phyloP scores from a whole-genome alignment of 1,140 invertebrate species.

The Lithobius niger region DNA sequence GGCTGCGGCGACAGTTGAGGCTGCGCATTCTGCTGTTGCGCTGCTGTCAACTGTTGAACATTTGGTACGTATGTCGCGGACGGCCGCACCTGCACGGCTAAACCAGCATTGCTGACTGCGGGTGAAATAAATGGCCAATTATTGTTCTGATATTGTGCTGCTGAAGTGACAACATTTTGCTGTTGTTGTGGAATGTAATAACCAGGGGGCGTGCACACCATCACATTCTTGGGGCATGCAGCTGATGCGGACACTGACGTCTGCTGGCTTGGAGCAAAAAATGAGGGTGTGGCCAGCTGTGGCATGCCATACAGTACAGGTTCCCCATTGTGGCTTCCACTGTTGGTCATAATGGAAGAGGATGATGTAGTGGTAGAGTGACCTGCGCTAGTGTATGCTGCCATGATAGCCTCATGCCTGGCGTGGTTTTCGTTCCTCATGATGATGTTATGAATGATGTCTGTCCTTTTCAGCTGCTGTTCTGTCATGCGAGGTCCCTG shows the following conservation, averaged over 20 bases:
- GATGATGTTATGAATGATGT: constrained; percentile 78
- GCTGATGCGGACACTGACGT: too few species aligned
- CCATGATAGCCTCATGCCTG: too few species aligned
- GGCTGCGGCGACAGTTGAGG: constrained; percentile 9
- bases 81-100: neutral
- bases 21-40: neutral
- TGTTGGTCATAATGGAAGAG: too few species aligned
- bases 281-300: too few species aligned
- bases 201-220: constrained; percentile 12
- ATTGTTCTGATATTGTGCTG: neutral
- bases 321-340: too few species aligned
- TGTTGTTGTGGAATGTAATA: constrained; percentile 13
- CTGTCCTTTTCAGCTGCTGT: constrained; percentile 73
- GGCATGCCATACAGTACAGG: too few species aligned
- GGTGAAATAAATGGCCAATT: neutral
- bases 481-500: constrained; percentile 74
- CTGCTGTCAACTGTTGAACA: neutral
- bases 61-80: neutral
- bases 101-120: neutral
- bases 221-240: neutral
- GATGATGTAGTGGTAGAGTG: too few species aligned
- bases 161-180: neutral
- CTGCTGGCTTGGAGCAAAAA: neutral
- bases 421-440: constrained; percentile 48
- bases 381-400: too few species aligned